phyloP scores from a whole-genome alignment of 2,113 vertebrate species.

The Eidolon helvum region DNA sequence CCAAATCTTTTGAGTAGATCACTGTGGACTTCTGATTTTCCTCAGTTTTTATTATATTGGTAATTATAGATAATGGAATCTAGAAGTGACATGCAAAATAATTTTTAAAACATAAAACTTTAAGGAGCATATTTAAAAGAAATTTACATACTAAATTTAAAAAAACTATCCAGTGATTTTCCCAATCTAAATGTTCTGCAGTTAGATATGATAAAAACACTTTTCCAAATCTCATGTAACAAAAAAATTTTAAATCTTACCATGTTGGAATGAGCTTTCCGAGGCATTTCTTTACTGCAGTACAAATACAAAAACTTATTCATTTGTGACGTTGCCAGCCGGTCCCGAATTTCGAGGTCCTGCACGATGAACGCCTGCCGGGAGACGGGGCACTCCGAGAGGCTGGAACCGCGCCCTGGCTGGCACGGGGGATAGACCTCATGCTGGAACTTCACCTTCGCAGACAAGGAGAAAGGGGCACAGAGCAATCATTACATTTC shows the following conservation, averaged over 20 bases:
- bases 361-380: slow-evolving; percentile 96
- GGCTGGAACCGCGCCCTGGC: slow-evolving; percentile 72
- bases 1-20: background rate
- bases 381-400: slow-evolving; percentile 91
- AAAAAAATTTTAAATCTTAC: slow-evolving; percentile 76
- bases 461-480: background rate
- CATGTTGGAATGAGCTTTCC: slow-evolving; percentile 97
- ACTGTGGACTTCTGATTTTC: background rate
- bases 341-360: slow-evolving; percentile 96
- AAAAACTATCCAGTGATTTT: background rate
- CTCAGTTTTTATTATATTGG: background rate
- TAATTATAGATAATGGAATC: background rate
- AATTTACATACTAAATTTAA: slow-evolving; percentile 18
- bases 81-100: background rate
- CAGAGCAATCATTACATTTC: background rate
- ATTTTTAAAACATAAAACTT: background rate
- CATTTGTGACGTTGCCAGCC: slow-evolving; percentile 97
- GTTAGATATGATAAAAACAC: background rate
- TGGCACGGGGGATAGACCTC: slow-evolving; percentile 91
- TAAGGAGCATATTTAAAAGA: background rate
- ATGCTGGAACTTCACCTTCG: slow-evolving; percentile 96
- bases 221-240: background rate
- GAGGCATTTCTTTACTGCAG: slow-evolving; percentile 96
- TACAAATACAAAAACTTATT: slow-evolving; percentile 99
- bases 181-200: background rate